phyloP scores from a whole-genome alignment of 2,888 invertebrate species.

The Diarsia rubi region DNA sequence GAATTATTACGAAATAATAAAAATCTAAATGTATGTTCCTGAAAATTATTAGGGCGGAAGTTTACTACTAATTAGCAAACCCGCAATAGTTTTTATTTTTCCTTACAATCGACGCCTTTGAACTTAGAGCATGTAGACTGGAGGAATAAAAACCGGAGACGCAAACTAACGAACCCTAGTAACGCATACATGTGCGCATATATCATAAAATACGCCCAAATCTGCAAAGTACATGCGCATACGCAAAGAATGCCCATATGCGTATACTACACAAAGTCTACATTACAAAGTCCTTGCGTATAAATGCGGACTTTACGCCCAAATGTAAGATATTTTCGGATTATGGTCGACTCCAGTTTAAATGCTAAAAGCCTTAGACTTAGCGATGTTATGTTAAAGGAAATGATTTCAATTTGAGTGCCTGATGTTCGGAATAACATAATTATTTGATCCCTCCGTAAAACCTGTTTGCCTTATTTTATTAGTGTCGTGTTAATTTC shows the following conservation, averaged over 20 bases:
- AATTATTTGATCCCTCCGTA: slow-evolving; percentile 88
- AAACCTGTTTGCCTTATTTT: slow-evolving; percentile 89
- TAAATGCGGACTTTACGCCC: not conserved
- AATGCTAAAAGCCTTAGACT: slow-evolving; percentile 47
- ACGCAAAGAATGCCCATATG: not conserved
- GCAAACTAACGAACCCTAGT: not conserved
- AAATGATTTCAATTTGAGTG: slow-evolving; percentile 87
- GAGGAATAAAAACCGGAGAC: slow-evolving; percentile 1
- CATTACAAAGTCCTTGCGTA: not conserved
- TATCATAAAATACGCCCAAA: no score
- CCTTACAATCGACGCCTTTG: slow-evolving; percentile 66
- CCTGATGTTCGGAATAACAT: slow-evolving; percentile 81
- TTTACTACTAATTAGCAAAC: slow-evolving; percentile 37
- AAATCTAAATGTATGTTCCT: slow-evolving; percentile 60
- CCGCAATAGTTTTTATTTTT: slow-evolving; percentile 55
- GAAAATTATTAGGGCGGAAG: slow-evolving; percentile 43
- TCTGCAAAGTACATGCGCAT: not conserved
- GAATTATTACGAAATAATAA: slow-evolving; percentile 41
- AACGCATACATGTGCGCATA: not conserved
- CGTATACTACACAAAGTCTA: not conserved
- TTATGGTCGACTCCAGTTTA: slow-evolving; percentile 44
- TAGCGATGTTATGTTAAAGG: slow-evolving; percentile 66
- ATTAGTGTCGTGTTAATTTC: slow-evolving; percentile 82
- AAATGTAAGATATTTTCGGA: not conserved
- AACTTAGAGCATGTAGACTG: slow-evolving; percentile 67